Percentiles rank a stretch among this genome's conserved stretches.
Conservation (phyloP, 2,113 vertebrate species). For the Microtus ochrogaster region DNA sequence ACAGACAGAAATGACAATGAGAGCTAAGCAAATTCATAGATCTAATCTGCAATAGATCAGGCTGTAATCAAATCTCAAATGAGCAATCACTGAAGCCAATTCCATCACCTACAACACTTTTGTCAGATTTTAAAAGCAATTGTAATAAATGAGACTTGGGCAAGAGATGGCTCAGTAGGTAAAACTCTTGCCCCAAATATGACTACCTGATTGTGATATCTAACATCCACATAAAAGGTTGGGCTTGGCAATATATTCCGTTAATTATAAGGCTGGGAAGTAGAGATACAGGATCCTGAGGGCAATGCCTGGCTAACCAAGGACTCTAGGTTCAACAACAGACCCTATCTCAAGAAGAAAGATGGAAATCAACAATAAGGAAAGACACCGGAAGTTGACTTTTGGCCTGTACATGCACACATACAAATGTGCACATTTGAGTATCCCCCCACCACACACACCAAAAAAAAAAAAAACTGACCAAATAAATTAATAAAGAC, state of each 20-base stretch:
- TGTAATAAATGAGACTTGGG: background rate
- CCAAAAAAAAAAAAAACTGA: background rate
- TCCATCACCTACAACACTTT: background rate
- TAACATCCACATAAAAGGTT: background rate
- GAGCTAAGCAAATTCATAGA: background rate
- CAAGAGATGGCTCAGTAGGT: background rate
- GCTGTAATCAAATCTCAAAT: background rate
- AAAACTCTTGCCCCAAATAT: background rate
- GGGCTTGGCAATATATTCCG: background rate
- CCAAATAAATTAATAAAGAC: conserved; percentile 3
- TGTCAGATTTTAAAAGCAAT: background rate
- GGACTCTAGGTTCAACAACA: background rate
- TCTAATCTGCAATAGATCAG: background rate
- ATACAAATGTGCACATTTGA: background rate
- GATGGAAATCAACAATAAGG: background rate
- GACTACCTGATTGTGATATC: background rate
- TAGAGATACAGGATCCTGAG: background rate
- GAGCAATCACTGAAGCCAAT: background rate
- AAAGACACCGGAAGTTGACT: background rate
- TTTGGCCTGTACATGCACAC: background rate
- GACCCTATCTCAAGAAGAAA: background rate
- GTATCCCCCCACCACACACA: background rate
- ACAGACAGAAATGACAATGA: background rate
- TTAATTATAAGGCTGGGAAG: background rate
- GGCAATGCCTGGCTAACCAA: background rate